Percentiles rank a stretch among this genome's conserved stretches.
phyloP scores from a whole-genome alignment of 2,113 vertebrate genomes.

The Formicarius rufipectus region DNA sequence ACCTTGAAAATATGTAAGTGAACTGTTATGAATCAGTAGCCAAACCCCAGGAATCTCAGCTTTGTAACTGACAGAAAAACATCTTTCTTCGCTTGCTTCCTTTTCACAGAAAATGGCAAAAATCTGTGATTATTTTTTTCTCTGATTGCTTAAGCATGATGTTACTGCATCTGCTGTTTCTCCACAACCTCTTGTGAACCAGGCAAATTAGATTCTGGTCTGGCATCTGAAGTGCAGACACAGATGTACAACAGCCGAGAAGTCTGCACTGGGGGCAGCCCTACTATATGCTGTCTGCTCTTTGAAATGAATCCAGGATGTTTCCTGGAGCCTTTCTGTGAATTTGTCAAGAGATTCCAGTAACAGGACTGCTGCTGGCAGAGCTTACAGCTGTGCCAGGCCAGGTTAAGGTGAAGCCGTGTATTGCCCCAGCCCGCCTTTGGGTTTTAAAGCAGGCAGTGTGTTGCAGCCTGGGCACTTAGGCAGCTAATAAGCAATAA shows the following conservation, averaged over 20 bases:
- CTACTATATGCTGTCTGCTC: neutral
- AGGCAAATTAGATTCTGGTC: neutral
- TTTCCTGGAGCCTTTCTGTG: neutral
- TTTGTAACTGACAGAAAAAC: neutral
- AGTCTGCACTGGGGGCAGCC: neutral
- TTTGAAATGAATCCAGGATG: neutral
- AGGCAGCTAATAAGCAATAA: neutral
- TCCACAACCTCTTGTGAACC: neutral
- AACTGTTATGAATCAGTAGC: neutral
- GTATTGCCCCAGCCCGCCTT: neutral
- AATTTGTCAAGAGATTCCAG: neutral
- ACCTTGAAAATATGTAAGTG: neutral
- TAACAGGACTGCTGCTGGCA: neutral
- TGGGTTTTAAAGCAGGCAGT: neutral
- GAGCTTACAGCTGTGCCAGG: neutral
- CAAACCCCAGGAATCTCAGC: neutral
- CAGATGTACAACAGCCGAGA: neutral
- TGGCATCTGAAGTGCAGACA: neutral
- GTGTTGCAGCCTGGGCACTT: neutral
- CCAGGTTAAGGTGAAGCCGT: neutral
- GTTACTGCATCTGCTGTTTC: neutral
- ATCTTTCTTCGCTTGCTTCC: neutral
- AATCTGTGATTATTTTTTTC: neutral
- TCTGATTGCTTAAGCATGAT: neutral
- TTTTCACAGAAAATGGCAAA: neutral